These are phyloP conservation scores for Drosophila nigrodunni DNA, from an alignment of 1,140 invertebrate genomes.

Conservation along the genomic window DNA sequence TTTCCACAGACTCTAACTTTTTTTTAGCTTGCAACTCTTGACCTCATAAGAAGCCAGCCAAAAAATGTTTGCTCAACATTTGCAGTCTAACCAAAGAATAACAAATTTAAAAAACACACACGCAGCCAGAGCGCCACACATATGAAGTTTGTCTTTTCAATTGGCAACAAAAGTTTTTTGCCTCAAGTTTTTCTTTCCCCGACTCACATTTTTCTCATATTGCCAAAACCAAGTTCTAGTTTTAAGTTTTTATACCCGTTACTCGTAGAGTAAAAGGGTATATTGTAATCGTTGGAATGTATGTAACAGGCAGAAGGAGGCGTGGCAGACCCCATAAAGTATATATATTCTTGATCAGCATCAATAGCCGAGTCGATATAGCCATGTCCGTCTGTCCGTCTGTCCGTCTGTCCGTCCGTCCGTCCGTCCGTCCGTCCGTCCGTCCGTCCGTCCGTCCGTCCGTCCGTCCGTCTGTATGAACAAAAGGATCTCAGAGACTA, in stretches of 20 bases:
- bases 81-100: slow-evolving; percentile 55
- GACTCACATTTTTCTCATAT: slow-evolving; percentile 43
- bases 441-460: too few species aligned
- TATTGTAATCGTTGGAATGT: too few species aligned
- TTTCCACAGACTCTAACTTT: not conserved
- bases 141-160: slow-evolving; percentile 65
- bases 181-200: slow-evolving; percentile 61
- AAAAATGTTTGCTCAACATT: slow-evolving; percentile 65
- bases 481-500: too few species aligned
- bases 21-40: slow-evolving; percentile 26
- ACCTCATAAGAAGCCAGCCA: slow-evolving; percentile 26
- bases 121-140: slow-evolving; percentile 10
- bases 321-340: too few species aligned
- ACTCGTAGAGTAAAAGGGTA: too few species aligned
- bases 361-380: too few species aligned
- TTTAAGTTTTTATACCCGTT: slow-evolving; percentile 4
- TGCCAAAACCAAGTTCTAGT: slow-evolving; percentile 44
- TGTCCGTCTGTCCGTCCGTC: too few species aligned
- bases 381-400: too few species aligned
- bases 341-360: too few species aligned
- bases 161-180: slow-evolving; percentile 78
- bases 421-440: too few species aligned
- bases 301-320: too few species aligned
- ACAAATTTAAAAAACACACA: slow-evolving; percentile 5
- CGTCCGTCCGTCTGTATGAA: too few species aligned